Percentiles rank a stretch among this genome's conserved stretches.
These are phyloP conservation scores for Ictidomys tridecemlineatus DNA, from an alignment of 2,113 vertebrate genomes.

Conservation along the genomic window DNA sequence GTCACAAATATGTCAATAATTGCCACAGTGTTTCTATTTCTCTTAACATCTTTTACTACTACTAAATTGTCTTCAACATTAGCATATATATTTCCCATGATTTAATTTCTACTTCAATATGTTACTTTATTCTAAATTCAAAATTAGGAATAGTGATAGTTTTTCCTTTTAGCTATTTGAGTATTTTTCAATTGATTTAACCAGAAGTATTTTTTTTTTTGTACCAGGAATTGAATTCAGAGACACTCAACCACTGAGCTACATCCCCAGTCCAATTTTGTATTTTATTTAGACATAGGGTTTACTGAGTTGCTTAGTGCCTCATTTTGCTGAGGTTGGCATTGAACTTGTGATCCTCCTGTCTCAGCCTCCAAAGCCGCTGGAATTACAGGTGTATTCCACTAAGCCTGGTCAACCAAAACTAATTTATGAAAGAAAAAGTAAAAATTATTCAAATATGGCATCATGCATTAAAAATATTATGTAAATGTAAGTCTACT, in stretches of 20 bases:
- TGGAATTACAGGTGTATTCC: too few relatives aligned
- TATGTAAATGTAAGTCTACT: not conserved
- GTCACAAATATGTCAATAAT: rapidly evolving
- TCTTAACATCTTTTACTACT: not conserved
- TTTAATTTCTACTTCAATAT: not conserved
- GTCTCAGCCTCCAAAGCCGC: rapidly evolving
- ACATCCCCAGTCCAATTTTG: too few relatives aligned
- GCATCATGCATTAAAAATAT: not conserved
- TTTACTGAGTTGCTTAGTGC: too few relatives aligned
- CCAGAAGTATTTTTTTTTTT: not conserved
- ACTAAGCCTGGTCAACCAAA: too few relatives aligned
- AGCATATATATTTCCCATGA: not conserved
- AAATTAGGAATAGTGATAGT: not conserved
- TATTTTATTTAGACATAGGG: too few relatives aligned
- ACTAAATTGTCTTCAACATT: not conserved
- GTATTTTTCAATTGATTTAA: not conserved
- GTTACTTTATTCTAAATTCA: not conserved
- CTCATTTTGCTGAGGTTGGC: too few relatives aligned
- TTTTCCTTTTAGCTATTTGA: not conserved
- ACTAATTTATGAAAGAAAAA: not conserved
- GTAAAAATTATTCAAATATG: not conserved
- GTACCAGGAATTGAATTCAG: too few relatives aligned
- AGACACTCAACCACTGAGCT: too few relatives aligned
- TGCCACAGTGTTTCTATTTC: not conserved
- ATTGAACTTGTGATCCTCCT: too few relatives aligned